Evolutionary conservation across 2,797 vertebrate species (phyloP), one percentile per base, ranked within the genome.

Genomic region (Pagetopsis macropterus): DNA sequence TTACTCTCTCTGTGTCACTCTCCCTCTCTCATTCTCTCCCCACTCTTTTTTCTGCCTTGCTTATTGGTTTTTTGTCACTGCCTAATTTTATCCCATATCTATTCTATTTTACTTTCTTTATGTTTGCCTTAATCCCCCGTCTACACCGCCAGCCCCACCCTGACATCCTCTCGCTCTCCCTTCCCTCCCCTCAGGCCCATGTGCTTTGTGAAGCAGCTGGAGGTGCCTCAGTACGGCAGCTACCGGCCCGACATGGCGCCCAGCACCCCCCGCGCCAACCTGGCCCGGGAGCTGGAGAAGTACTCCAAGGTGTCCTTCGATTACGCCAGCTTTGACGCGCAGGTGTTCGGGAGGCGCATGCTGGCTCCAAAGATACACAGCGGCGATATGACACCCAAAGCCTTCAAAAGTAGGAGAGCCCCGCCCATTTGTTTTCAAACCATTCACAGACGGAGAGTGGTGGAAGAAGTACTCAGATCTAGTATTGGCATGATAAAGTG

Each of bases 231-330:
- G 76, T 98, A 96, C 0, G 97, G 97, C 91, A 97, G 94, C 94
- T 98, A 97, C 93, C 89, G 96, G 87, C 96, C 97, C 89, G 97
- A 94, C 72, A 94, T 96, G 93, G 94, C 95, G 45, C 96, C 97
- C 14, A 74, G 94, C 84, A 98, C 97, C 2, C 97, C 98, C 27
- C 96, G 97, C 44, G 97, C 97, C 91, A 98, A 97, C 94, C 93
- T 99, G 93, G 97, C 97, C 91, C 97, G 96, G 96, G 98, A 99
- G 91, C 94, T 99, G 93, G 98, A 99, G 94, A 99, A 99, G 84
- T 98, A 98, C 95, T 99, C 98, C 94, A 99, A 98, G 95, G 97
- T 98, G 92, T 98, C 97, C 93, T 99, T 99, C 78, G 98, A 99
- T 96, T 98, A 99, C 95, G 97, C 97, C 95, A 99, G 97, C 96